phyloP scores from a whole-genome alignment of 2,888 invertebrate genomes.

The Drosophila nigricruria region DNA sequence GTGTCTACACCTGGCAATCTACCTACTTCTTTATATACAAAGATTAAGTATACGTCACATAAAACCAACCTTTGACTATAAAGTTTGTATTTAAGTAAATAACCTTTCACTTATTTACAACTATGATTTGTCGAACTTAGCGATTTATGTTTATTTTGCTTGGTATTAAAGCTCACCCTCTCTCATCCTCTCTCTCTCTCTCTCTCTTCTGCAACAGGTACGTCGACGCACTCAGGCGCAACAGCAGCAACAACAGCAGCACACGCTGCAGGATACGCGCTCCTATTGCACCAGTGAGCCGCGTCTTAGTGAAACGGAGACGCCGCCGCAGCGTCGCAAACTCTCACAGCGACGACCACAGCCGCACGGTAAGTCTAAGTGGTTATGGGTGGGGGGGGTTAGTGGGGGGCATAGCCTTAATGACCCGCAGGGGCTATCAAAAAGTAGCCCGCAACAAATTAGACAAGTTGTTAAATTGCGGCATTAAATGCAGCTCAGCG shows the following conservation, averaged over 20 bases:
- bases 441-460: slow-evolving; percentile 58
- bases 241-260: slow-evolving; percentile 82
- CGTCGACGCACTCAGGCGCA: slow-evolving; percentile 83
- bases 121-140: background rate
- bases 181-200: background rate
- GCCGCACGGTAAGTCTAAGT: slow-evolving; percentile 82
- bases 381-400: too few relatives aligned
- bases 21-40: background rate
- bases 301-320: slow-evolving; percentile 87
- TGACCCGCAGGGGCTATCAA: slow-evolving; percentile 52
- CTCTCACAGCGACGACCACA: slow-evolving; percentile 85
- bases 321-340: slow-evolving; percentile 86
- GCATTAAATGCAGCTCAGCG: slow-evolving; percentile 56
- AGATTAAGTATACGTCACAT: background rate
- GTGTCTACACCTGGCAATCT: background rate
- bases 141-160: background rate
- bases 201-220: slow-evolving; percentile 68
- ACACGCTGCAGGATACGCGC: slow-evolving; percentile 85
- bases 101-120: background rate
- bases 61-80: background rate
- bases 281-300: slow-evolving; percentile 88
- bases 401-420: slow-evolving; percentile 43
- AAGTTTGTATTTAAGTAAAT: background rate
- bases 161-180: slow-evolving; percentile 7
- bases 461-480: slow-evolving; percentile 67